Percentiles rank a stretch among this genome's conserved stretches.
These are phyloP conservation scores for Andrena minutula DNA, from an alignment of 2,888 invertebrate species.

Conservation along the genomic window DNA sequence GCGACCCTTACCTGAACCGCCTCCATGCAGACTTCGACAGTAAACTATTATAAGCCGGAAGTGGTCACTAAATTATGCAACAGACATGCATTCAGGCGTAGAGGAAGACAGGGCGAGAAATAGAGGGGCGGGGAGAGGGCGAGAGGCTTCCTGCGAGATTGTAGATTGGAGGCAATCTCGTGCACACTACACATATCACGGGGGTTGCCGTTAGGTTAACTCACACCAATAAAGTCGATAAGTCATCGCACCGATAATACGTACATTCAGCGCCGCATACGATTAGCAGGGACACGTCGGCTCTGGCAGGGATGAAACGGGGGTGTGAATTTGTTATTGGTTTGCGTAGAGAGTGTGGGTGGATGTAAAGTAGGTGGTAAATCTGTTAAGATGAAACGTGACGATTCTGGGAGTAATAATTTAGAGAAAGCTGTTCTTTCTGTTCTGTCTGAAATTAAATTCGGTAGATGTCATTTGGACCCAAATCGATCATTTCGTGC, in stretches of 20 bases:
- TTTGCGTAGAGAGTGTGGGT: background rate
- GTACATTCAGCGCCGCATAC: conserved; percentile 15
- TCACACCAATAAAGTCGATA: conserved; percentile 38
- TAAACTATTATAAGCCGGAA: conserved; percentile 74
- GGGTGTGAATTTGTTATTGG: background rate
- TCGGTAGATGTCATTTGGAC: too few species aligned
- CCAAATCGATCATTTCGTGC: too few species aligned
- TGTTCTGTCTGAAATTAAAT: background rate
- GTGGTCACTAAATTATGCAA: conserved; percentile 76
- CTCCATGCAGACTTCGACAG: conserved; percentile 61
- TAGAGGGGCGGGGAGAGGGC: conserved; percentile 31
- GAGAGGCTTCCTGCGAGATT: conserved; percentile 63
- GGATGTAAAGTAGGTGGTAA: background rate
- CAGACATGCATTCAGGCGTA: conserved; percentile 67
- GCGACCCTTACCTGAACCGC: conserved; percentile 73
- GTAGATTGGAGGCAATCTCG: conserved; percentile 72
- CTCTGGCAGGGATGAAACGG: background rate
- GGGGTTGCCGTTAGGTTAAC: conserved; percentile 26
- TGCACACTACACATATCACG: conserved; percentile 56
- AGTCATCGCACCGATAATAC: conserved; percentile 29
- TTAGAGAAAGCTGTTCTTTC: background rate
- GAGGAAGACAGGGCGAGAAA: conserved; percentile 32
- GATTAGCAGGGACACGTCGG: conserved; percentile 12
- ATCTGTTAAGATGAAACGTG: background rate
- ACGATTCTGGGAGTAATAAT: too few species aligned